A percentile compares a stretch with the other conserved stretches of the same genome.
Conservation (phyloP, 1,140 invertebrate species). For the Archivesica marissinica region DNA sequence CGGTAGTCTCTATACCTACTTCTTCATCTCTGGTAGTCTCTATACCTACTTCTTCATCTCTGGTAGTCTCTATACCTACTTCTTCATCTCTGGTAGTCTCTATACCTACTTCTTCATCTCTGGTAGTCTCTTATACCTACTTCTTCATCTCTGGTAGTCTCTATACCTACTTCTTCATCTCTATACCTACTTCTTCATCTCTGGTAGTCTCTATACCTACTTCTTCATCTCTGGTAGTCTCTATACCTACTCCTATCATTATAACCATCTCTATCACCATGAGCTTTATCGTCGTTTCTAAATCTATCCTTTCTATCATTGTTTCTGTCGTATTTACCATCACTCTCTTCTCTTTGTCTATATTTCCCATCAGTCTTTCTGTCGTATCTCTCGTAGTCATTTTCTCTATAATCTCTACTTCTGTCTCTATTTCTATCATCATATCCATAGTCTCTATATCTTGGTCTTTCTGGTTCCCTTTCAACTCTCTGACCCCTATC, state of each 20-base stretch:
- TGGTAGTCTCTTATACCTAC: constrained; percentile 28
- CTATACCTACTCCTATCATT: constrained; percentile 34
- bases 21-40: no score
- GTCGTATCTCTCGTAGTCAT: background rate
- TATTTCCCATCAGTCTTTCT: constrained; percentile 45
- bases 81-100: background rate
- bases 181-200: background rate
- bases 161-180: constrained; percentile 17
- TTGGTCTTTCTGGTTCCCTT: background rate
- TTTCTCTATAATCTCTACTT: constrained; percentile 43
- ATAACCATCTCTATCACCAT: constrained; percentile 25
- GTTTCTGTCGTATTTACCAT: background rate
- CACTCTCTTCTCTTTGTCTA: background rate
- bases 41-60: background rate
- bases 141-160: constrained; percentile 6
- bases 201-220: background rate
- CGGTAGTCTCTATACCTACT: no score
- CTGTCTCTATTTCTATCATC: constrained; percentile 61
- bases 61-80: background rate
- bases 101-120: background rate
- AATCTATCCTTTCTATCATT: constrained; percentile 32
- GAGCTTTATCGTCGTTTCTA: constrained; percentile 3
- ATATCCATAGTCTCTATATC: background rate
- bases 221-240: background rate
- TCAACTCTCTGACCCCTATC: background rate